A percentile compares a stretch with the other conserved stretches of the same genome.
Conservation (phyloP, 1,140 invertebrate species). For the Brachionus asplanchnoidis region DNA sequence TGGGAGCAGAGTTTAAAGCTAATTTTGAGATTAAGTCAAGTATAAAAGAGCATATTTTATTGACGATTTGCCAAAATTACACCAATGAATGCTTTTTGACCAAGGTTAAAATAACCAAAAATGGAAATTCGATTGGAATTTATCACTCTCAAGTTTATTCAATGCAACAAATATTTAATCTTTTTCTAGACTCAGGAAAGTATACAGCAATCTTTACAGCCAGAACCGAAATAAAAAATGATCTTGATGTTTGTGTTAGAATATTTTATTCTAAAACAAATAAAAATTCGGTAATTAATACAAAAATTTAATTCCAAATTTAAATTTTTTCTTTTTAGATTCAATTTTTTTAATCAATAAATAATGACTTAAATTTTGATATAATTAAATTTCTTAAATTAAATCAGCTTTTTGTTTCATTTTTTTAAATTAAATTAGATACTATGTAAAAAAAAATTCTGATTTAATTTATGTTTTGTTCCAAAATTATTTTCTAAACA, state of each 20-base stretch:
- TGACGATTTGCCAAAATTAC: background rate
- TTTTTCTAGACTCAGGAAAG: background rate
- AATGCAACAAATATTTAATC: background rate
- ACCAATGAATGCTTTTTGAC: background rate
- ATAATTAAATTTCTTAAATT: background rate
- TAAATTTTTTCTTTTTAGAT: background rate
- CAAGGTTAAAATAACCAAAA: background rate
- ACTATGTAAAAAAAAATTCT: background rate
- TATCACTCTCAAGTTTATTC: background rate
- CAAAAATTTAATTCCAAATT: background rate
- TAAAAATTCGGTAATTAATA: background rate
- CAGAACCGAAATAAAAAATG: background rate
- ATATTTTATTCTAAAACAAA: background rate
- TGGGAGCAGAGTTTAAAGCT: background rate
- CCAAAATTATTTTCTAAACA: background rate
- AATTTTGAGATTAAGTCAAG: background rate
- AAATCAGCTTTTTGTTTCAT: background rate
- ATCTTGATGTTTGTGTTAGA: background rate
- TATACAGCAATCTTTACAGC: background rate
- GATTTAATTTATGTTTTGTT: background rate
- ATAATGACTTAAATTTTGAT: background rate
- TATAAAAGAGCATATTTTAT: background rate
- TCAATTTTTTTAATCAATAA: constrained; percentile 6
- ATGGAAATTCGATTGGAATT: background rate
- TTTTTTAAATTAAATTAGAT: background rate